phyloP scores from a whole-genome alignment of 2,888 invertebrate species.

The Diarsia dahlii region DNA sequence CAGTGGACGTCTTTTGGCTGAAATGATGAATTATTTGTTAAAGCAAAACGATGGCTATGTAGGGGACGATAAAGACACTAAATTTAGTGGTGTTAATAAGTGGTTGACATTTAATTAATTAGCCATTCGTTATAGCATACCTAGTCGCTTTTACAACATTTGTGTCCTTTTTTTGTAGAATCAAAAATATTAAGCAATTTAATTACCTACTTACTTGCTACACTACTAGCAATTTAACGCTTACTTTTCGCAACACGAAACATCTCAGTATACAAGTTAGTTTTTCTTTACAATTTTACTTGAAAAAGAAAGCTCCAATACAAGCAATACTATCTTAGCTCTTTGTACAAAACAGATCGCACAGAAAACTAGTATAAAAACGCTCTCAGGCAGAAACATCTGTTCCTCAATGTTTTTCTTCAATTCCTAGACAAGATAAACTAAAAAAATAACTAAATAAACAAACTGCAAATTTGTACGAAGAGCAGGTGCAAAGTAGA shows the following conservation, averaged over 20 bases:
- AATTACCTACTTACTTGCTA: too few relatives aligned
- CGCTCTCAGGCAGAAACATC: conserved; percentile 36
- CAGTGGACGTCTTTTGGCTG: too few relatives aligned
- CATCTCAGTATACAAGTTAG: not conserved
- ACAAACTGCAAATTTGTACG: conserved; percentile 37
- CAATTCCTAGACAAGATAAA: conserved; percentile 40
- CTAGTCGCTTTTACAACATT: not conserved
- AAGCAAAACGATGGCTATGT: too few relatives aligned
- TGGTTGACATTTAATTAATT: not conserved
- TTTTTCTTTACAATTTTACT: not conserved
- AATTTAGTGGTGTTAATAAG: not conserved
- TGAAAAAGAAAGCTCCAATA: conserved; percentile 1
- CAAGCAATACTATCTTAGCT: conserved; percentile 19
- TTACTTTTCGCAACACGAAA: not conserved
- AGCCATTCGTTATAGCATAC: not conserved
- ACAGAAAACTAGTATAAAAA: conserved; percentile 32
- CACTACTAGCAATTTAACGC: too few relatives aligned
- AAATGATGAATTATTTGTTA: too few relatives aligned
- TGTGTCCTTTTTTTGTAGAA: not conserved
- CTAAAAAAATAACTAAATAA: conserved; percentile 26
- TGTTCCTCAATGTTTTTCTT: conserved; percentile 51
- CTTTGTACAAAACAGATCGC: conserved; percentile 26
- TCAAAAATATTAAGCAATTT: not conserved
- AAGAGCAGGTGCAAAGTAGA: conserved; percentile 41
- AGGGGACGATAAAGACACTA: not conserved